Conservation (phyloP, 2,888 invertebrate species). For the Eupithecia centaureata region DNA sequence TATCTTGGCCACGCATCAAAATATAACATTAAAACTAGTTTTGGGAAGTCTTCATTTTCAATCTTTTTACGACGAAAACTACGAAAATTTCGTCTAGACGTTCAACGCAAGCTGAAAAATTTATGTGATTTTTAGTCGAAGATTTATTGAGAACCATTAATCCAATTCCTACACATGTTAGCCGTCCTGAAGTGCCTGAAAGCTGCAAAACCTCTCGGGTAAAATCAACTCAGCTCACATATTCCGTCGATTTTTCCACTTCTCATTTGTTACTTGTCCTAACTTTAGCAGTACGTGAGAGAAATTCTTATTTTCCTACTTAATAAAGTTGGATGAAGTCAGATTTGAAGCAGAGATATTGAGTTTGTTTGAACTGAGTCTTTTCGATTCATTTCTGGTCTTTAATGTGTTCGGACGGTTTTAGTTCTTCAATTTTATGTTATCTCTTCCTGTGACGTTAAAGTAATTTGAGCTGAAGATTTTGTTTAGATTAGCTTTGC, state of each 20-base stretch:
- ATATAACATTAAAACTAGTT: no score
- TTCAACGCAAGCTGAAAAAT: conserved; percentile 15
- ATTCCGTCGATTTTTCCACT: conserved; percentile 74
- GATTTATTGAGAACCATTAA: conserved; percentile 65
- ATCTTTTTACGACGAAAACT: background rate
- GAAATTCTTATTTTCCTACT: conserved; percentile 61
- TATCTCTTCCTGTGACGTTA: conserved; percentile 20
- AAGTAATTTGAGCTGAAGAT: conserved; percentile 7
- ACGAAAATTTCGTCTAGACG: background rate
- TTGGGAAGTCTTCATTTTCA: background rate
- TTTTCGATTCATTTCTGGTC: conserved; percentile 39
- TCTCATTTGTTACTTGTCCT: conserved; percentile 75
- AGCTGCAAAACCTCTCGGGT: conserved; percentile 55
- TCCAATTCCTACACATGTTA: conserved; percentile 55
- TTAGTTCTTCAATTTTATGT: conserved; percentile 33
- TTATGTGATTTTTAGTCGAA: conserved; percentile 47
- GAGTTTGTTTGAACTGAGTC: conserved; percentile 35
- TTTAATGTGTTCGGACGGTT: conserved; percentile 30
- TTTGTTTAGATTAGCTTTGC: background rate
- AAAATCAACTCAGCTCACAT: conserved; percentile 76
- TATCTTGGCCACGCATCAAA: no score
- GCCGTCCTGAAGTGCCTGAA: conserved; percentile 47
- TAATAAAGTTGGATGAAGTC: conserved; percentile 54
- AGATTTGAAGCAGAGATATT: conserved; percentile 55
- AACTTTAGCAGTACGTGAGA: conserved; percentile 67